Percentiles rank a stretch among this genome's conserved stretches.
Conservation (phyloP, 1,140 invertebrate genomes). For the Neodiprion lecontei region DNA sequence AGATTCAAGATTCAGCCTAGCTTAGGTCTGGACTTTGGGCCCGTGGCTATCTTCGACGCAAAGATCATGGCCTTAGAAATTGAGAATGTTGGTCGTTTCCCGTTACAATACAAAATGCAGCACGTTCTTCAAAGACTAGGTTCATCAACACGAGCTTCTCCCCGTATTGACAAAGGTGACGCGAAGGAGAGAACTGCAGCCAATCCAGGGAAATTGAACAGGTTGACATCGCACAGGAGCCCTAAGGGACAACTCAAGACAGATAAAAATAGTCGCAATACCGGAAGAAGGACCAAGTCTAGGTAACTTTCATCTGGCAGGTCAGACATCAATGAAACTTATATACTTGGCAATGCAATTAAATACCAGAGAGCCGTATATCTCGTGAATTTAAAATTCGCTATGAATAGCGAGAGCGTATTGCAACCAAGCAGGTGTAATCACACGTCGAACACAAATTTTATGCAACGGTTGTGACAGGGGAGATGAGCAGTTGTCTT, state of each 20-base stretch:
- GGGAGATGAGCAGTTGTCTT: background rate
- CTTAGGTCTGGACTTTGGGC: constrained; percentile 41
- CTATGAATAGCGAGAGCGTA: too few species aligned
- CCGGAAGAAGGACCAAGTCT: too few species aligned
- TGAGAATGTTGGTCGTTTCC: constrained; percentile 44
- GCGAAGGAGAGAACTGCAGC: background rate
- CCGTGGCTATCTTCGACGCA: constrained; percentile 30
- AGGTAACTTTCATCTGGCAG: too few species aligned
- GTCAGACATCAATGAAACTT: too few species aligned
- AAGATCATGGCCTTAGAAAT: constrained; percentile 42
- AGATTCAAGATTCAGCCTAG: constrained; percentile 32
- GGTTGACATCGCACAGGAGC: too few species aligned
- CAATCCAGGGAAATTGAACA: background rate
- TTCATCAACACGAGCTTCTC: background rate
- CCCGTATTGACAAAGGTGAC: background rate
- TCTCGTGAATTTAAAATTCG: too few species aligned
- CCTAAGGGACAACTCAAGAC: too few species aligned
- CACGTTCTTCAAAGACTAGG: background rate
- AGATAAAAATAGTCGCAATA: too few species aligned
- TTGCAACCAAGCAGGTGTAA: too few species aligned
- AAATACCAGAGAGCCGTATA: too few species aligned
- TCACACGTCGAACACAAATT: too few species aligned
- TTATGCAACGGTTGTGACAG: background rate
- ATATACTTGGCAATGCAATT: too few species aligned
- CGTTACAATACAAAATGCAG: constrained; percentile 37